Conservation (phyloP, 2,888 invertebrate genomes). For the Ashinkailepas kermadecensis region DNA sequence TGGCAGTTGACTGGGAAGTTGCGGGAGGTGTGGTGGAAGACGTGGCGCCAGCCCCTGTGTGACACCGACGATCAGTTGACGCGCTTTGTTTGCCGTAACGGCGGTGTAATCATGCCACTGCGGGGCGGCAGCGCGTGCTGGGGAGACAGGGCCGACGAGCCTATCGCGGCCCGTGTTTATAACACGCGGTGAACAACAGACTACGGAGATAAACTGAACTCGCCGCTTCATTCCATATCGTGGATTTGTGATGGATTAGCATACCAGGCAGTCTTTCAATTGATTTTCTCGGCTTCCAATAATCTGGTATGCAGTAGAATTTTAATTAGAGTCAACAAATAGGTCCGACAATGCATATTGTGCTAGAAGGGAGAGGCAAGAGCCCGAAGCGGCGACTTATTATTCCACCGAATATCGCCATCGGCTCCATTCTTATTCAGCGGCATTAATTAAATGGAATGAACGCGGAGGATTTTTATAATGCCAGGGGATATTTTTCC, state of each 20-base stretch:
- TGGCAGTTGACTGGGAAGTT: too few species aligned
- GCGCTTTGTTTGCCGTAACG: background rate
- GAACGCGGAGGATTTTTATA: slow-evolving; percentile 17
- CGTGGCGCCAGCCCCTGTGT: too few species aligned
- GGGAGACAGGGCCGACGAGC: too few species aligned
- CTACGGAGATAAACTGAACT: background rate
- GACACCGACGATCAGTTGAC: too few species aligned
- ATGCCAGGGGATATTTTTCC: slow-evolving; percentile 1
- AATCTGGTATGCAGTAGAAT: background rate
- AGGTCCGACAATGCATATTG: slow-evolving; percentile 7
- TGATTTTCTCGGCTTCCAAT: slow-evolving; percentile 1
- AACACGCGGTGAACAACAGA: background rate
- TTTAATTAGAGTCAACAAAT: slow-evolving; percentile 23
- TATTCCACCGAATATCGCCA: slow-evolving; percentile 19
- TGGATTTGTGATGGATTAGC: background rate
- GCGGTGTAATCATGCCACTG: background rate
- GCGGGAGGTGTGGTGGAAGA: too few species aligned
- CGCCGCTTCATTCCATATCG: background rate
- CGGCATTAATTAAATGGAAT: slow-evolving; percentile 18
- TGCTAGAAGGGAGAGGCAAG: background rate
- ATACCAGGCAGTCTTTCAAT: background rate
- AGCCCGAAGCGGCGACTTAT: background rate
- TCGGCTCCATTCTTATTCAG: slow-evolving; percentile 11
- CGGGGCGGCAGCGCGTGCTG: too few species aligned
- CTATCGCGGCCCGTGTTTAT: background rate